Evolutionary conservation across 2,888 invertebrate genomes (phyloP), one percentile per base, ranked within the genome.

Genomic region (Mythimna lalbum): DNA sequence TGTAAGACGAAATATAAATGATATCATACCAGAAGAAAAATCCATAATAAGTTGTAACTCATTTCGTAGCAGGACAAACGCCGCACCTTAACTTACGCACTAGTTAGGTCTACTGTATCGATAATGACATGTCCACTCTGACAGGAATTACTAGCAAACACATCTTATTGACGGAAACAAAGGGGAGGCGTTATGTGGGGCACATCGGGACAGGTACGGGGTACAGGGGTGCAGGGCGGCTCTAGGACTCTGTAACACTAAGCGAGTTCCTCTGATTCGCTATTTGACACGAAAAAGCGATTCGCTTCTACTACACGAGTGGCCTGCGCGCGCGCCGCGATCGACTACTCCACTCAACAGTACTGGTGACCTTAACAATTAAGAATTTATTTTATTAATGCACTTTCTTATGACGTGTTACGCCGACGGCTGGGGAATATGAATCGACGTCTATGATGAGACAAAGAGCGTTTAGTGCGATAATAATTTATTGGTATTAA

Each of bases 241-340:
- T 86, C 84, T 89, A 89, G 92, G 88, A 71, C 85, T 85, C 83
- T 27, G 94, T 92, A 93, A 92, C 92, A 95, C 95, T 95, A 95
- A 94, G 93, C 93, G 92, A 92, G 86, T 85, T 87, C 91, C 89
- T 93, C 92, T 88, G 87, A 87, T 90, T 90, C 90, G 89, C 77
- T 90, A 88, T 90, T 91, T 89, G 84, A 84, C 81, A 80, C 86
- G 91, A 90, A 91, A 91, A 91, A 93, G 92, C 93, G 91, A 90
- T 91, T 90, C 93, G 92, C 94, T 92, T 95, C 95, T 95, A 94
- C 92, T 94, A 95, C 95, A 94, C 95, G 95, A 94, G 95, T 93
- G 95, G 80, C 87, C 82, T 92, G 93, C 91, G 92, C 95, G 95
- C 93, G 94, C 93, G 93, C 93, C 87, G 91, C 90, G 90, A 80